Base-by-base conservation (phyloP, 1,140 invertebrate species). In the Rhizoglyphus robini region DNA sequence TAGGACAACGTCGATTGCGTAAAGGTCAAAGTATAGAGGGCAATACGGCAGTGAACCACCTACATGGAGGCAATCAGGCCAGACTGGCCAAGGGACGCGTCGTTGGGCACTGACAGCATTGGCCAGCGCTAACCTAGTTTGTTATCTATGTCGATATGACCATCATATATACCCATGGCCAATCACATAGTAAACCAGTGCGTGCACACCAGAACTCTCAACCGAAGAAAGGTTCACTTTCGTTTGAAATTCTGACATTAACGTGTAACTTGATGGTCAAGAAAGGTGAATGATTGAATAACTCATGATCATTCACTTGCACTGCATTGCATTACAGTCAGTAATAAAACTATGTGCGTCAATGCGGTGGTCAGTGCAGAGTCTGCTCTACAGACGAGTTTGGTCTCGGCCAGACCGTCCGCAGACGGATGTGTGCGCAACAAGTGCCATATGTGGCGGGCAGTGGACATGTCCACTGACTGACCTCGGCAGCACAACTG, bases 391-490 rank as follows among this genome's bases (percentile, higher is more conserved):
- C n/a, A n/a, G n/a, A n/a, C n/a, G n/a, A n/a, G n/a, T n/a, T n/a
- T n/a, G n/a, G n/a, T n/a, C 8, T 41, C 18, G 36, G 36, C 8
- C 8, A 41, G 36, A 59, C 57, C 20, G 25, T 38, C 57, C 4
- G 5, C 57, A 59, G 5, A 11, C 25, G 5, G 25, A 59, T 27
- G 57, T 59, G 57, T 59, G 4, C 25, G 58, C 58, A 60, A 60
- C 58, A 60, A 60, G 58, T 60, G 58, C 32, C 48, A 51, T 51
- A 51, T 51, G 48, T 51, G 18, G n/a, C 15, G 18, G 48, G 29
- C 48, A n/a, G 29, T 13, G 48, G n/a, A 20, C 48, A 51, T 51
- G 48, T 27, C 48, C 48, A 51, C 23, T 27, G 47, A 49, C 5
- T 49, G 48, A 51, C 48, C 48, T 51, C 48, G 48, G 29, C 23